Evolutionary conservation across 1,140 invertebrate species (phyloP).

Genomic region (Drosophila varians): DNA sequence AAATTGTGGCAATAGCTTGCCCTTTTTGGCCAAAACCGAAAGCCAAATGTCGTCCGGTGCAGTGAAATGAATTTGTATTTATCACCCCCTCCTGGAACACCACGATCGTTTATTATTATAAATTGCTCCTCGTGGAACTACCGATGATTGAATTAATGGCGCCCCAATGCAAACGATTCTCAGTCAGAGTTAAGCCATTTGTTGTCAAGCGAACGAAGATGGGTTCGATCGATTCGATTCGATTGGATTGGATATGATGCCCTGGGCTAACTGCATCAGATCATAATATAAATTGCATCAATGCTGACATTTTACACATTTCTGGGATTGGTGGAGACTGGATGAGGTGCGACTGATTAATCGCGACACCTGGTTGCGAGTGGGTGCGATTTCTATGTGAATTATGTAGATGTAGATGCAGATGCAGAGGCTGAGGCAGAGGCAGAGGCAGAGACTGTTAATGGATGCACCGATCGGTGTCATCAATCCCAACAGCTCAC

Average conservation of each 20-base stretch:
- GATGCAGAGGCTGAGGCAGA: too few species aligned
- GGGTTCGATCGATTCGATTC: constrained; percentile 16
- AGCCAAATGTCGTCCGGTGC: constrained; percentile 56
- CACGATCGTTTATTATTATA: constrained; percentile 25
- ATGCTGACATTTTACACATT: constrained; percentile 77
- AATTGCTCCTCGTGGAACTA: constrained; percentile 18
- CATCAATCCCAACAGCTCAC: constrained; percentile 42
- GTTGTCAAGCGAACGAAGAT: constrained; percentile 14
- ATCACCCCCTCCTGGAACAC: constrained; percentile 32
- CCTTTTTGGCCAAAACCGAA: constrained; percentile 38
- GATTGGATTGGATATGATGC: constrained; percentile 8
- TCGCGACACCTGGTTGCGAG: constrained; percentile 59
- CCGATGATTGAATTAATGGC: constrained; percentile 45
- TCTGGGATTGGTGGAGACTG: constrained; percentile 58
- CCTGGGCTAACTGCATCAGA: constrained; percentile 11
- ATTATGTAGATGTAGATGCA: constrained; percentile 31
- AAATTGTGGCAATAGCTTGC: constrained; percentile 72
- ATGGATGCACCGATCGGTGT: constrained; percentile 49
- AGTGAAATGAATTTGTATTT: constrained; percentile 43
- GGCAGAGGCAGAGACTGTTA: constrained; percentile 45
- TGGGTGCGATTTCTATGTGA: constrained; percentile 45
- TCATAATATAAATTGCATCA: constrained; percentile 46
- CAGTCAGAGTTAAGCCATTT: constrained; percentile 35
- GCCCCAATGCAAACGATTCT: constrained; percentile 38
- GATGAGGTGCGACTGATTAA: constrained; percentile 56